Evolutionary conservation across 2,888 invertebrate genomes (phyloP), one percentile per base, ranked within the genome.

Genomic region (Thymelicus lineola): DNA sequence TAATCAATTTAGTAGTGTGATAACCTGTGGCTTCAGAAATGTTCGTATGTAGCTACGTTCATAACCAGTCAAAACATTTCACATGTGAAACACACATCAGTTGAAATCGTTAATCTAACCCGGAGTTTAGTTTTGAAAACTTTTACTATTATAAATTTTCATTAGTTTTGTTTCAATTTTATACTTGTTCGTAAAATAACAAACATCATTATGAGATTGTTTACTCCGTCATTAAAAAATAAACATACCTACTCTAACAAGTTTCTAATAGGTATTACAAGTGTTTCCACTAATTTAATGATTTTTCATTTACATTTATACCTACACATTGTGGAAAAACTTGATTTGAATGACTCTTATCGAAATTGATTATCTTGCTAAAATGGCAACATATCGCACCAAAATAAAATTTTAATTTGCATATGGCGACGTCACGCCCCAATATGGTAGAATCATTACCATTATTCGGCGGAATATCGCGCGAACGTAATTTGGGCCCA

Each of bases 401-500:
- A n/a, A 42, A 60, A 59, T 60, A 57, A 45, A 17, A 50, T 7
- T 42, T 7, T 20, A 53, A 66, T 48, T 48, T 58, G 53, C 66
- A 66, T 60, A 66, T 12, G 28, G 48, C 67, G 67, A 67, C 35
- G 67, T 61, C 61, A 61, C 67, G 67, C 67, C 67, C 67, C 67
- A 61, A 28, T 61, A 77, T 84, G 79, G 80, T 81, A 80, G 82
- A 83, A 85, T 83, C 80, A 81, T 86, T 80, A 85, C 79, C 85
- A 84, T 86, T 83, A 87, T 84, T 84, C 80, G 67, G 77, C 75
- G 77, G 77, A 81, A 84, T 80, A 79, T 84, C 80, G 81, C 81
- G 82, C 82, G 82, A 82, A 85, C 80, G 84, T 86, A 89, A 90
- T 90, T 89, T 89, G 90, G 83, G 78, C 80, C 85, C 89, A 89